phyloP scores from a whole-genome alignment of 2,113 vertebrate genomes.

The Sarotherodon lohbergeri region DNA sequence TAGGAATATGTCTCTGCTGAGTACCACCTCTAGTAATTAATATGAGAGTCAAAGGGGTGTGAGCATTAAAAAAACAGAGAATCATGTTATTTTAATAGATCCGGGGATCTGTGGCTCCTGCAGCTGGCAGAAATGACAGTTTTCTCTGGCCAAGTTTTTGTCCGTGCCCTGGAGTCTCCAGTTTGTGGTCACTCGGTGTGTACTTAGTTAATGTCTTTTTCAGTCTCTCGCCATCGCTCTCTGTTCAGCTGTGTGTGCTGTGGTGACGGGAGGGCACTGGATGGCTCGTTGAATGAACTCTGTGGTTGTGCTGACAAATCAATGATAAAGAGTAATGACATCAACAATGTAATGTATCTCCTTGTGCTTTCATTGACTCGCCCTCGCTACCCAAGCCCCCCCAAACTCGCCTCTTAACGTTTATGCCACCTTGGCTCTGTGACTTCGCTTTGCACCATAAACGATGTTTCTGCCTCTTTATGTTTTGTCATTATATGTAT shows the following conservation, averaged over 20 bases:
- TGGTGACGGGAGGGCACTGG: conserved; percentile 42
- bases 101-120: background rate
- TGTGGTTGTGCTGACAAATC: conserved; percentile 66
- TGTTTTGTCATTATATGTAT: conserved; percentile 45
- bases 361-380: conserved; percentile 48
- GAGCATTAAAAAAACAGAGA: background rate
- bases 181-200: background rate
- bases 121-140: background rate
- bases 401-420: background rate
- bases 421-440: conserved; percentile 31
- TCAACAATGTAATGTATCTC: conserved; percentile 60
- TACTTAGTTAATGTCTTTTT: conserved; percentile 1
- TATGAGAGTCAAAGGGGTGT: background rate
- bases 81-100: background rate
- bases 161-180: background rate
- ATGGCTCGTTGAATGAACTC: conserved; percentile 63
- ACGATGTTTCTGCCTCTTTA: conserved; percentile 45
- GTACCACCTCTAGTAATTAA: background rate
- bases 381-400: background rate
- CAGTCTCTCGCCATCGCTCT: background rate
- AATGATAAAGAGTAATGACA: conserved; percentile 70
- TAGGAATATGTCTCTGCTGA: background rate
- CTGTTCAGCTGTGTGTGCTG: conserved; percentile 15
- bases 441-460: conserved; percentile 41
- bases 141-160: background rate